Percentiles rank a stretch among this genome's conserved stretches.
phyloP scores from a whole-genome alignment of 2,888 invertebrate species.

The Abrostola triplasia region DNA sequence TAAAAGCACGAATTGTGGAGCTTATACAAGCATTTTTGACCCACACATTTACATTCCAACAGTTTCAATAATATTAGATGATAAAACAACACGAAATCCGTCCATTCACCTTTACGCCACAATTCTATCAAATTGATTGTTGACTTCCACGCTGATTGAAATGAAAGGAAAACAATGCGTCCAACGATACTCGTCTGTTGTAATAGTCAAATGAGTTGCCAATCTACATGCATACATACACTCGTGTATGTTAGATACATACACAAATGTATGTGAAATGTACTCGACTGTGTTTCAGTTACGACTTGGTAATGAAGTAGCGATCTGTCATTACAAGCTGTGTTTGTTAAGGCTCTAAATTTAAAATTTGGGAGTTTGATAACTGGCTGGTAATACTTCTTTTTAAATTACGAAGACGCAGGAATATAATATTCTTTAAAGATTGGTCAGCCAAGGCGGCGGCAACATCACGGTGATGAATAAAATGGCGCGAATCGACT shows the following conservation, averaged over 20 bases:
- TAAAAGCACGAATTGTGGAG: too few relatives aligned
- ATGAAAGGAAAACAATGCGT: slow-evolving; percentile 44
- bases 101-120: slow-evolving; percentile 24
- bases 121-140: slow-evolving; percentile 40
- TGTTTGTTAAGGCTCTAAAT: slow-evolving; percentile 19
- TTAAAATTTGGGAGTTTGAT: slow-evolving; percentile 38
- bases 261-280: background rate
- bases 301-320: slow-evolving; percentile 41
- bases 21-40: too few relatives aligned
- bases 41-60: too few relatives aligned
- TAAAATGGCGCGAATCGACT: too few relatives aligned
- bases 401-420: background rate
- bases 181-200: slow-evolving; percentile 31
- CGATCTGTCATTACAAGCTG: slow-evolving; percentile 28
- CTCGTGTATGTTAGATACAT: background rate
- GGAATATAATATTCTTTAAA: too few relatives aligned
- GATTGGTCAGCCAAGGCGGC: too few relatives aligned
- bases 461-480: too few relatives aligned
- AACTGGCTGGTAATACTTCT: slow-evolving; percentile 24
- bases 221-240: slow-evolving; percentile 1
- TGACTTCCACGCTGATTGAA: slow-evolving; percentile 46
- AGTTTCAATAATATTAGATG: background rate
- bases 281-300: slow-evolving; percentile 24
- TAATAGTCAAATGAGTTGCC: slow-evolving; percentile 35
- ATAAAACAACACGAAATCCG: slow-evolving; percentile 27